phyloP scores from a whole-genome alignment of 1,140 invertebrate genomes.

The Papilio xuthus region DNA sequence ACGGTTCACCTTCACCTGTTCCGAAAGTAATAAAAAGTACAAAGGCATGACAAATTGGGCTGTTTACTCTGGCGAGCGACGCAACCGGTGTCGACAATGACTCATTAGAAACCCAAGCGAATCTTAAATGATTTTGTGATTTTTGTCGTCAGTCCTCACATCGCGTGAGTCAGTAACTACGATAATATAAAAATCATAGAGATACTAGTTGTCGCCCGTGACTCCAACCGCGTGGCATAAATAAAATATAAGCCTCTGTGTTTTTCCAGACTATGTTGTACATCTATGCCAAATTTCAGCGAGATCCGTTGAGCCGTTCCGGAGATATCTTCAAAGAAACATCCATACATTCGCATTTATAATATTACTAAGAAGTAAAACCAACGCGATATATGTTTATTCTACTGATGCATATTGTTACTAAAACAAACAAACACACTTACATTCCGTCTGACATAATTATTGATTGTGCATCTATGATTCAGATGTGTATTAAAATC shows the following conservation, averaged over 20 bases:
- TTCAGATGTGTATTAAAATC: not conserved
- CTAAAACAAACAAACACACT: not conserved
- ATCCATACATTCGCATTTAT: no score
- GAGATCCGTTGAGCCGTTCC: no score
- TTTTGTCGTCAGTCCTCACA: constrained; percentile 15
- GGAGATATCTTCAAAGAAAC: no score
- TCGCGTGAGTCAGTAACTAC: not conserved
- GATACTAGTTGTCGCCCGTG: not conserved
- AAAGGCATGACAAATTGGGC: constrained; percentile 16
- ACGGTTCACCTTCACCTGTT: constrained; percentile 18
- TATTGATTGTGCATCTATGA: not conserved
- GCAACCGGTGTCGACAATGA: constrained; percentile 8
- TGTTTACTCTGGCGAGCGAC: constrained; percentile 13
- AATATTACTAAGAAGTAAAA: no score
- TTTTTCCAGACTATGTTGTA: no score
- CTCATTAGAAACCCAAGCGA: constrained; percentile 30
- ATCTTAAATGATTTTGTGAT: constrained; percentile 14
- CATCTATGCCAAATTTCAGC: no score
- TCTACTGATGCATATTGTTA: not conserved
- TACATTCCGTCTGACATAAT: not conserved
- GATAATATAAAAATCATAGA: not conserved
- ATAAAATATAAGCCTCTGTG: no score
- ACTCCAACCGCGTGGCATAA: no score
- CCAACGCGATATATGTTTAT: not conserved
- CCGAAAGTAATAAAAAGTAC: constrained; percentile 23